These are phyloP conservation scores for Drosophila putrida DNA, from an alignment of 2,888 invertebrate species.

Conservation along the genomic window DNA sequence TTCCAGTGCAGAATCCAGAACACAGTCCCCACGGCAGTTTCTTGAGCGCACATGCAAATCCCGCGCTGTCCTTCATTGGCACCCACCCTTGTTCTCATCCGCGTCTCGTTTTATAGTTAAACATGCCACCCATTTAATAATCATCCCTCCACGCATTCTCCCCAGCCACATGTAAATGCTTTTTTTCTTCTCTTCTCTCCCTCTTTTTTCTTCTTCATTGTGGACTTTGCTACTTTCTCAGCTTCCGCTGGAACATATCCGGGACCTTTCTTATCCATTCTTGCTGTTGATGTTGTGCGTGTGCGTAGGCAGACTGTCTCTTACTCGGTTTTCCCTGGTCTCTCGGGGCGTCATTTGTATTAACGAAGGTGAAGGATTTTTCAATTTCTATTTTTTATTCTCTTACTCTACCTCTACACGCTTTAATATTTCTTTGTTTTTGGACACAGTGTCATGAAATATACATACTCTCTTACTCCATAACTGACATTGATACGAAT, in stretches of 20 bases:
- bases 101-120: constrained; percentile 78
- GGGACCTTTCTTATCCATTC: constrained; percentile 44
- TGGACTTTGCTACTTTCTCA: constrained; percentile 62
- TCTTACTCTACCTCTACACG: neutral
- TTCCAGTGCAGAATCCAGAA: constrained; percentile 25
- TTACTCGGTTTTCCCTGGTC: constrained; percentile 43
- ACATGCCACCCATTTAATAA: constrained; percentile 85
- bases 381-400: constrained; percentile 59
- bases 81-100: constrained; percentile 65
- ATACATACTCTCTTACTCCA: neutral
- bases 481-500: neutral
- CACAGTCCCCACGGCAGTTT: constrained; percentile 29
- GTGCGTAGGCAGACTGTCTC: constrained; percentile 56
- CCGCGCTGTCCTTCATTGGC: constrained; percentile 72
- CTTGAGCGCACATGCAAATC: constrained; percentile 57
- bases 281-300: constrained; percentile 34
- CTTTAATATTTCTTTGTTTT: constrained; percentile 48
- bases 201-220: constrained; percentile 17
- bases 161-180: constrained; percentile 78
- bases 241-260: constrained; percentile 65
- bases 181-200: constrained; percentile 51
- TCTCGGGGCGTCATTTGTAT: constrained; percentile 84
- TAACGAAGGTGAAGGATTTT: constrained; percentile 82
- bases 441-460: constrained; percentile 19
- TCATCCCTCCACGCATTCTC: constrained; percentile 79